Base-by-base conservation (phyloP, 1,140 invertebrate species). In the Eupristina koningsbergeri region DNA sequence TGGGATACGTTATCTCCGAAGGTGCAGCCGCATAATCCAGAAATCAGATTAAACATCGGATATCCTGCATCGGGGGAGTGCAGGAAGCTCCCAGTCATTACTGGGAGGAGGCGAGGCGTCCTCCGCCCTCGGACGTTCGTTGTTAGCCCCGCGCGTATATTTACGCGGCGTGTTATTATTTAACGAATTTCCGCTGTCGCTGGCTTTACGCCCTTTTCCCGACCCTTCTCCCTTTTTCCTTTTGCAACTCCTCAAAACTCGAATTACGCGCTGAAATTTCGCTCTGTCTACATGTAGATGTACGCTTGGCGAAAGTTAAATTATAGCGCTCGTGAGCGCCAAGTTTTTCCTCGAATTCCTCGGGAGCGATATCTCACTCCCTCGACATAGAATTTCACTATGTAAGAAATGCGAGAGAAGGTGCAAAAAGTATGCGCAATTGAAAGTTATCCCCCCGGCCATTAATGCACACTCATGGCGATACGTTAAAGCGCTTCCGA, bases 11-110 rank as follows among this genome's bases (percentile, higher is more conserved):
- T 88, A 86, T 87, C 85, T 84, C 80, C 67, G 15, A 63, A 45
- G 76, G 77, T 64, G 86, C 81, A 80, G 81, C 64, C 84, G 84
- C 86, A 81, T 87, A 88, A 89, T 88, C 88, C 87, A 87, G 86
- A 87, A 88, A 89, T 89, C 88, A 89, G 88, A 89, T 89, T 88
- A 87, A 88, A 88, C 86, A 83, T 88, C 88, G 88, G 88, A 88
- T 87, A 88, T 89, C 88, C 88, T 88, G 87, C 39, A 73, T 79
- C 64, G 39, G 47, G 64, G 71, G 45, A 41, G n/a, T n/a, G 58
- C 80, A 81, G 80, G 80, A 81, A 81, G 50, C 73, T 81, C 80
- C 53, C 80, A 76, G 80, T 76, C 80, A 81, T 81, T 81, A 76
- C 36, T 22, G 3, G 11, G 19, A 53, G 34, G 31, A 31, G 77